Percentiles rank a stretch among this genome's conserved stretches.
These are phyloP conservation scores for Eidolon helvum DNA, from an alignment of 2,113 vertebrate genomes.

Conservation along the genomic window DNA sequence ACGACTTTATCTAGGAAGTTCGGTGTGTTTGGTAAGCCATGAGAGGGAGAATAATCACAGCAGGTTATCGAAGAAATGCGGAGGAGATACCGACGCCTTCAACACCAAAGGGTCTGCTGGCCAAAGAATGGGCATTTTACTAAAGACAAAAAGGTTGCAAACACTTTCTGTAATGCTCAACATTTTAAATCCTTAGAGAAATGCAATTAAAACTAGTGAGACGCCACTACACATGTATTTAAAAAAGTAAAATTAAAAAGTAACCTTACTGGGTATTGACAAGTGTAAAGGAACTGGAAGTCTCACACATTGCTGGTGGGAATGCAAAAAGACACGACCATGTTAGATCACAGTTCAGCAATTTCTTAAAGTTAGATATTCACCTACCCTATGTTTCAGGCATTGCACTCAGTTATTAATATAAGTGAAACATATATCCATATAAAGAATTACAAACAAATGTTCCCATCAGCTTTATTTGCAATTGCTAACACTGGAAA, in stretches of 20 bases:
- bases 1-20: too few relatives aligned
- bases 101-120: too few relatives aligned
- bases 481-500: not conserved
- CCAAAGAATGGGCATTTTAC: not conserved
- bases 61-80: too few relatives aligned
- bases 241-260: not conserved
- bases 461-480: not conserved
- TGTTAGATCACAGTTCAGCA: not conserved
- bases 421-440: not conserved
- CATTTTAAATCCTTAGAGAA: not conserved
- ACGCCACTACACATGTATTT: not conserved
- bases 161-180: not conserved
- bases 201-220: not conserved
- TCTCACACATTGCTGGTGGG: not conserved
- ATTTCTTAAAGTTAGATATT: not conserved
- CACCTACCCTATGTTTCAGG: not conserved
- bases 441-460: not conserved
- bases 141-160: not conserved
- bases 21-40: too few relatives aligned
- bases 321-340: not conserved
- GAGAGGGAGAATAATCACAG: too few relatives aligned
- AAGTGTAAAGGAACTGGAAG: not conserved
- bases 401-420: not conserved
- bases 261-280: not conserved
- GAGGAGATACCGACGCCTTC: too few relatives aligned